These are phyloP conservation scores for Sebastes vulpes DNA, from an alignment of 2,797 vertebrate species.

Conservation along the genomic window DNA sequence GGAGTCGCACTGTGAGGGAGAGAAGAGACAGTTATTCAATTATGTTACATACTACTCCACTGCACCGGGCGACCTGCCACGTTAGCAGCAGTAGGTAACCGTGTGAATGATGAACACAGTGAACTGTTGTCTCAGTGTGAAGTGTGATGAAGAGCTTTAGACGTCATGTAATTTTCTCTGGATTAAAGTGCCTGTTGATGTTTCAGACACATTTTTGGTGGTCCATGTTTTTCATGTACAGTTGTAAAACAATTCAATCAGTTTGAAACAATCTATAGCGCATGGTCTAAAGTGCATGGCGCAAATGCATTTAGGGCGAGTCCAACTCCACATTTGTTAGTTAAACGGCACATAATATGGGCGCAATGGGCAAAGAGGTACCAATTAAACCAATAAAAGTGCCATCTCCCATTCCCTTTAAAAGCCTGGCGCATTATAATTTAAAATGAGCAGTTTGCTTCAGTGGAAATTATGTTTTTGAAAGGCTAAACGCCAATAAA, in stretches of 20 bases:
- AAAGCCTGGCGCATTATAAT: neutral
- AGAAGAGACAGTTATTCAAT: neutral
- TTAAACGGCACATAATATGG: neutral
- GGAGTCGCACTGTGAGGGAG: slow-evolving; percentile 70
- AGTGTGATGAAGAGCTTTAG: neutral
- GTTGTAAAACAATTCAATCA: neutral
- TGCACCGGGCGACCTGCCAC: neutral
- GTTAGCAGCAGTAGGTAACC: neutral
- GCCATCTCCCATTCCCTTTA: neutral
- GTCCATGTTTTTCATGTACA: neutral
- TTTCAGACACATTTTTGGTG: neutral
- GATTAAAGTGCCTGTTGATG: neutral
- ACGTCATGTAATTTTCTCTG: neutral
- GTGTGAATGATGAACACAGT: neutral
- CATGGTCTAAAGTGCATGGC: neutral
- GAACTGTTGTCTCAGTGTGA: neutral
- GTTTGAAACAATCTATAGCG: neutral
- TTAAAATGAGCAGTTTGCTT: neutral
- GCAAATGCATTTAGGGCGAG: neutral
- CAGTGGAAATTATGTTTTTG: neutral
- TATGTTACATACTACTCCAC: neutral
- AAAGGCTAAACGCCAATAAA: neutral
- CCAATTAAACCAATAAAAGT: neutral
- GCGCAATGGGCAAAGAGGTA: too few relatives aligned
- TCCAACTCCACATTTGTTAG: neutral